phyloP scores from a whole-genome alignment of 2,113 vertebrate genomes.

The Carassius carassius region DNA sequence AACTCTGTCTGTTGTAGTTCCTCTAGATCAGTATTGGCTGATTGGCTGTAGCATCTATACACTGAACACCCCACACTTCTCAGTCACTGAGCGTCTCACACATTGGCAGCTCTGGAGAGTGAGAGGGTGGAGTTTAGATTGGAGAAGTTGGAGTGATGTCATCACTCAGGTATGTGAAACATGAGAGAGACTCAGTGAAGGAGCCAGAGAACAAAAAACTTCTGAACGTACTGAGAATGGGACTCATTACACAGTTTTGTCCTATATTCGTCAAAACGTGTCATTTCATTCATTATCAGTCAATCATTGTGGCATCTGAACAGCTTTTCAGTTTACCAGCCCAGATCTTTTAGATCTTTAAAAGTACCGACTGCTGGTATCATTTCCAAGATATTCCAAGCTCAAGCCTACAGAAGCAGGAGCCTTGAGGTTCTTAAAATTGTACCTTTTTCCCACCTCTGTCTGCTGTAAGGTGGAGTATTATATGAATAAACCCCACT shows the following conservation, averaged over 20 bases:
- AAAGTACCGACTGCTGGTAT: neutral
- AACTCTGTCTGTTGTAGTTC: neutral
- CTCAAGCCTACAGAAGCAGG: neutral
- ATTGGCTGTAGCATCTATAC: neutral
- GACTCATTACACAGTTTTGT: neutral
- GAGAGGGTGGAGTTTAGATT: slow-evolving; percentile 12
- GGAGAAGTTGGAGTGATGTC: slow-evolving; percentile 24
- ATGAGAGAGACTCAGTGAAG: neutral
- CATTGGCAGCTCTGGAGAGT: neutral
- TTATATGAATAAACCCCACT: slow-evolving; percentile 2
- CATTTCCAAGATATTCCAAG: neutral
- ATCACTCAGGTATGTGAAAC: slow-evolving; percentile 37
- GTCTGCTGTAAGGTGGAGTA: neutral
- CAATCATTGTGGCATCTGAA: neutral
- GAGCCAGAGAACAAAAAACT: slow-evolving; percentile 15
- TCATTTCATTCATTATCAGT: neutral
- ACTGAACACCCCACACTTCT: neutral
- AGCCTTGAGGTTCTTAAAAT: neutral
- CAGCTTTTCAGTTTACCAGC: neutral
- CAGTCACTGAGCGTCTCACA: neutral
- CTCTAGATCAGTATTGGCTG: neutral
- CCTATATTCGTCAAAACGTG: neutral
- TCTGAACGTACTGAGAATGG: neutral
- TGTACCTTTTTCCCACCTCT: neutral
- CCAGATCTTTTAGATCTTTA: neutral